Evolutionary conservation across 2,888 invertebrate genomes (phyloP).

Genomic region (Hyppa rectilinea): DNA sequence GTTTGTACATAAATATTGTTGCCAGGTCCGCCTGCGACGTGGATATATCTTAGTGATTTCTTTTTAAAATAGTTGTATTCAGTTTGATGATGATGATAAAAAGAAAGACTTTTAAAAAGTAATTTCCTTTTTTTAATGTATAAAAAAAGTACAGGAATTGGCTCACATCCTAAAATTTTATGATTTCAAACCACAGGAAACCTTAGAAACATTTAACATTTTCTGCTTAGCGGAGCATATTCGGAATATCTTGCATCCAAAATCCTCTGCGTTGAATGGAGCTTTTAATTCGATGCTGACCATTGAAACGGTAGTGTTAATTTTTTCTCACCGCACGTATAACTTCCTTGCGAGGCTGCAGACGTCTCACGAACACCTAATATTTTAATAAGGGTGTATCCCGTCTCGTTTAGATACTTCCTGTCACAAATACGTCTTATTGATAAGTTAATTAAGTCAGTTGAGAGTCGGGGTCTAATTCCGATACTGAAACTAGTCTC

Average conservation of each 20-base stretch:
- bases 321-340: conserved; percentile 6
- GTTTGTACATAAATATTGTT: conserved; percentile 20
- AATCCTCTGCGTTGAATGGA: conserved; percentile 7
- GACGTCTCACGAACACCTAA: not conserved
- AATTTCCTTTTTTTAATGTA: too few relatives aligned
- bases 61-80: not conserved
- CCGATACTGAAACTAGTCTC: conserved; percentile 21
- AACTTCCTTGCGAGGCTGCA: conserved; percentile 10
- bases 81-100: not conserved
- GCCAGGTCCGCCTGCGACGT: not conserved
- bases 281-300: conserved; percentile 26
- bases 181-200: not conserved
- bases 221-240: not conserved
- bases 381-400: conserved; percentile 14
- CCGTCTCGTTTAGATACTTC: conserved; percentile 7
- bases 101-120: not conserved
- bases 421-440: conserved; percentile 3
- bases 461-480: conserved; percentile 6
- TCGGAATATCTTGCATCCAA: conserved; percentile 22
- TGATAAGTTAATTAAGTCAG: conserved; percentile 38
- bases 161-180: not conserved
- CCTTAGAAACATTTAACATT: not conserved
- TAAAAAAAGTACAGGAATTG: too few relatives aligned
- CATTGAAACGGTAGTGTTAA: conserved; percentile 11
- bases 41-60: conserved; percentile 14